Evolutionary conservation across 1,140 invertebrate species (phyloP).

Genomic region (Oncopodura yosiiana): DNA sequence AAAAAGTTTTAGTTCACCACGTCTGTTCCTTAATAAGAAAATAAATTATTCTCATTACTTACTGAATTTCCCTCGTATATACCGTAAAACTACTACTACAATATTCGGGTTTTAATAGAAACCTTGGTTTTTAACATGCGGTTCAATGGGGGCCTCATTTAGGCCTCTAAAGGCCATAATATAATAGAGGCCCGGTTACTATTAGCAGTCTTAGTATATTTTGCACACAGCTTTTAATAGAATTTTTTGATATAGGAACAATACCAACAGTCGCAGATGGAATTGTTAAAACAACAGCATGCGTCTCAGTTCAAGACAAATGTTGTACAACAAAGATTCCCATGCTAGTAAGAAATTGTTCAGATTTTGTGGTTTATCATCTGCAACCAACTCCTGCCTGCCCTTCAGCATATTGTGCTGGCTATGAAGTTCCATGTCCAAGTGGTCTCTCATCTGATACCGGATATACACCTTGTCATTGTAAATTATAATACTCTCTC

Average conservation of each 20-base stretch:
- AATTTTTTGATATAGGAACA: constrained; percentile 24
- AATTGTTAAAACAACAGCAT: constrained; percentile 34
- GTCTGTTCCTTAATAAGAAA: too few species aligned
- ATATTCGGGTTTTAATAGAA: not conserved
- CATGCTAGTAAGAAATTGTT: constrained; percentile 36
- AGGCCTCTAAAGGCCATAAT: not conserved
- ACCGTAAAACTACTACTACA: too few species aligned
- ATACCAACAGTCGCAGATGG: constrained; percentile 36
- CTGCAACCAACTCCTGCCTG: constrained; percentile 36
- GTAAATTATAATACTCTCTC: constrained; percentile 26
- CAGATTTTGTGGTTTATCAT: constrained; percentile 35
- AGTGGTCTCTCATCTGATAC: constrained; percentile 31
- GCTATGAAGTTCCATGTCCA: constrained; percentile 36
- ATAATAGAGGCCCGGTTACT: too few species aligned
- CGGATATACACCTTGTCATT: constrained; percentile 36
- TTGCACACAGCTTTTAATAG: constrained; percentile 7
- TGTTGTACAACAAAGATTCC: constrained; percentile 35
- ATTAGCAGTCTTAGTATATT: constrained; percentile 1
- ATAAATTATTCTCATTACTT: too few species aligned
- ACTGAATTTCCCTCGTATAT: too few species aligned
- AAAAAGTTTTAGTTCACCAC: too few species aligned
- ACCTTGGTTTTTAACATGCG: not conserved
- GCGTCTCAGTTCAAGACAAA: constrained; percentile 32
- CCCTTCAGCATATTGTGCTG: constrained; percentile 37
- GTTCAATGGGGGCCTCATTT: not conserved